Evolutionary conservation across 2,113 vertebrate genomes (phyloP).

Genomic region (Rattus rattus): DNA sequence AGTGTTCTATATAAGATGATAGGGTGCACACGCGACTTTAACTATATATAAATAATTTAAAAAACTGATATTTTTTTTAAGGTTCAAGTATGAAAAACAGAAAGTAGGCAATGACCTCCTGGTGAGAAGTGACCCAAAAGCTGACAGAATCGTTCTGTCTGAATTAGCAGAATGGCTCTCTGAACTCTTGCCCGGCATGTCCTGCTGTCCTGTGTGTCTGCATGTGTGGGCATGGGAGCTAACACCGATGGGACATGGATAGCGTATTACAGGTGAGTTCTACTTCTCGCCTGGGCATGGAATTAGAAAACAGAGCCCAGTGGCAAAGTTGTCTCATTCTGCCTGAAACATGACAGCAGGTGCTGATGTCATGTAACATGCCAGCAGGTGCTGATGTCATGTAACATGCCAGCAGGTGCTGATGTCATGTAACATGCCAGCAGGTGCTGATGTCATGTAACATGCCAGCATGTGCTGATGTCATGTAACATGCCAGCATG

Average conservation of each 20-base stretch:
- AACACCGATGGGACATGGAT: neutral
- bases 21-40: slow-evolving; percentile 65
- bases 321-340: slow-evolving; percentile 68
- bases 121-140: slow-evolving; percentile 71
- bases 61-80: slow-evolving; percentile 82
- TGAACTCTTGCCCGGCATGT: neutral
- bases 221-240: neutral
- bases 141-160: slow-evolving; percentile 71
- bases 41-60: slow-evolving; percentile 83
- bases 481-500: too few relatives aligned
- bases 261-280: neutral
- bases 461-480: slow-evolving; percentile 60
- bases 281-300: slow-evolving; percentile 54
- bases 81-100: slow-evolving; percentile 84
- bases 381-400: slow-evolving; percentile 60
- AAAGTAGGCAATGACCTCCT: slow-evolving; percentile 76
- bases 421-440: slow-evolving; percentile 40
- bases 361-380: slow-evolving; percentile 53
- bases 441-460: slow-evolving; percentile 65
- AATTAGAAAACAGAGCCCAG: slow-evolving; percentile 68
- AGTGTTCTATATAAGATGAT: neutral
- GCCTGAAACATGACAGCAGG: slow-evolving; percentile 67
- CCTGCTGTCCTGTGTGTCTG: neutral
- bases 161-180: slow-evolving; percentile 38
- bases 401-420: slow-evolving; percentile 62